A percentile compares a stretch with the other conserved stretches of the same genome.
Conservation (phyloP, 1,140 invertebrate genomes). For the Manduca sexta region DNA sequence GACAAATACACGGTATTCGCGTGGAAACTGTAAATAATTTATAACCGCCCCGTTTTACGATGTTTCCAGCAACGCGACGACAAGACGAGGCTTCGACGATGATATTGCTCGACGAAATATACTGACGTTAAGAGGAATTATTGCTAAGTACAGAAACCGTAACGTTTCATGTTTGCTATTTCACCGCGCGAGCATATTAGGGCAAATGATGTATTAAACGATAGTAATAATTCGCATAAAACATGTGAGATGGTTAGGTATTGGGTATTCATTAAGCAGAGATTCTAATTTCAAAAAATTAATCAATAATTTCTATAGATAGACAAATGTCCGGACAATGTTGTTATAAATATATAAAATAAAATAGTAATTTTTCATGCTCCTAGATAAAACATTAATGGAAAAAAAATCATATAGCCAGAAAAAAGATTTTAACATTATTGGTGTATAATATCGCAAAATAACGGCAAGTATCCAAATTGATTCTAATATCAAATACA, state of each 20-base stretch:
- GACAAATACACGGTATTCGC: constrained; percentile 64
- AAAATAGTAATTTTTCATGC: too few species aligned
- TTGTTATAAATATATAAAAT: too few species aligned
- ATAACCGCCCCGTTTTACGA: constrained; percentile 54
- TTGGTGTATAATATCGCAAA: too few species aligned
- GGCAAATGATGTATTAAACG: constrained; percentile 22
- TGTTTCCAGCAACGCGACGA: constrained; percentile 46
- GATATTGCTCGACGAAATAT: constrained; percentile 40
- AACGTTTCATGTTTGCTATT: constrained; percentile 26
- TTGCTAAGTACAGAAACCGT: constrained; percentile 31
- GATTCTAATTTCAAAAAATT: too few species aligned
- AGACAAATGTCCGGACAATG: too few species aligned
- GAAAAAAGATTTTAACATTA: too few species aligned
- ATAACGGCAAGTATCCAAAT: too few species aligned
- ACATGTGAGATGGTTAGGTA: constrained; percentile 7
- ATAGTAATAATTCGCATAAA: constrained; percentile 20
- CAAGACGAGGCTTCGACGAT: constrained; percentile 28
- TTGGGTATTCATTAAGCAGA: too few species aligned
- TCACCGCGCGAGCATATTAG: constrained; percentile 34
- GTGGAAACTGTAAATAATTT: constrained; percentile 68
- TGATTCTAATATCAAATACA: too few species aligned
- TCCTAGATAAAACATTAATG: too few species aligned
- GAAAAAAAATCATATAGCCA: too few species aligned
- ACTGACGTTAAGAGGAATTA: constrained; percentile 39
- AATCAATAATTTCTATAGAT: too few species aligned